These are phyloP conservation scores for Vicugna pacos DNA, from an alignment of 2,113 vertebrate genomes.

Conservation along the genomic window DNA sequence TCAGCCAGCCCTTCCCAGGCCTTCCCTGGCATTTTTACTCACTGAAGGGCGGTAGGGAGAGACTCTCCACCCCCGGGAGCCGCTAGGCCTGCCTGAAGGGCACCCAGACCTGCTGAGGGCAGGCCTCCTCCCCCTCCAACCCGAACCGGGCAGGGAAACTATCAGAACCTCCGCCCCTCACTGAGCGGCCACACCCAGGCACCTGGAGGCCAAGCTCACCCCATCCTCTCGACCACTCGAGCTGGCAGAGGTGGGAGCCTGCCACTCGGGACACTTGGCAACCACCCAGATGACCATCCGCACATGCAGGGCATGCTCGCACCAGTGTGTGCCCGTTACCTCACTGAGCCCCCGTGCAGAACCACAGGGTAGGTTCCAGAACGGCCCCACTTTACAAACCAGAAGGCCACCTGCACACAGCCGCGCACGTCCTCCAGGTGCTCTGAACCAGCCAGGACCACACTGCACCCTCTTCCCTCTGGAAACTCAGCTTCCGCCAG, in stretches of 20 bases:
- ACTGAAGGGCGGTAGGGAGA: neutral
- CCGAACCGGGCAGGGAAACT: neutral
- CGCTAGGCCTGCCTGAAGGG: neutral
- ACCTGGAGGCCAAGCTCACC: neutral
- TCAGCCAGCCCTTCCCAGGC: neutral
- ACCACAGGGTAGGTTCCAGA: neutral
- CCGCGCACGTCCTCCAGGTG: rapidly evolving
- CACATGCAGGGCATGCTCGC: rapidly evolving
- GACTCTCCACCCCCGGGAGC: neutral
- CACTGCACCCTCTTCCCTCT: neutral
- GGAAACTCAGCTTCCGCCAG: neutral
- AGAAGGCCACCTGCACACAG: neutral
- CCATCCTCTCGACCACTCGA: rapidly evolving
- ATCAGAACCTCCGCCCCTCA: rapidly evolving
- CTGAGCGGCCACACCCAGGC: neutral
- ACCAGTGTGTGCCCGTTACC: rapidly evolving
- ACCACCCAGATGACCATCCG: rapidly evolving
- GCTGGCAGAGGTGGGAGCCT: rapidly evolving
- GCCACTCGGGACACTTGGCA: rapidly evolving
- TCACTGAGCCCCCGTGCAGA: rapidly evolving
- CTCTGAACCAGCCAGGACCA: neutral
- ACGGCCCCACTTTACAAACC: neutral
- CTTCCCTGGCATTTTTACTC: neutral
- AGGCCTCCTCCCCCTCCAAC: neutral
- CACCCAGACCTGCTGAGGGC: neutral